Evolutionary conservation across 2,797 vertebrate genomes (phyloP).

Genomic region (Tangara arthus): DNA sequence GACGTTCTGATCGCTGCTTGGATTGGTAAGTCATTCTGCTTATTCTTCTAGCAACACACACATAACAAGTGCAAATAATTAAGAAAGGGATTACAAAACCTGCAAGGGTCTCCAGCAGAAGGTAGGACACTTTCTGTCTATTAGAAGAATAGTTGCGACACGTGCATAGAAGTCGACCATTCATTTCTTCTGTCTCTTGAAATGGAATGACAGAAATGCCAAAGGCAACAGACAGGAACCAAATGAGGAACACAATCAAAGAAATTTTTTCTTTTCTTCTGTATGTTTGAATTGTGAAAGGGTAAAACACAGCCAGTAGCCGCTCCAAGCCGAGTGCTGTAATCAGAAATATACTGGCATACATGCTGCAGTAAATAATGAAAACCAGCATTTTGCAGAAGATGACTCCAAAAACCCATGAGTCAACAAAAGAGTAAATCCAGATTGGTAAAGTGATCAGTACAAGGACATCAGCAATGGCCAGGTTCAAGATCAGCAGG

Average conservation of each 20-base stretch:
- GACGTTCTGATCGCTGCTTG: constrained; percentile 78
- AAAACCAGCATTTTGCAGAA: constrained; percentile 79
- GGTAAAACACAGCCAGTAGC: constrained; percentile 81
- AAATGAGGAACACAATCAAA: constrained; percentile 75
- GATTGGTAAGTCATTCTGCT: constrained; percentile 81
- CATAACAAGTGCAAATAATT: constrained; percentile 81
- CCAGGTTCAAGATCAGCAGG: constrained; percentile 84
- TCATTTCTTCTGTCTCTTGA: constrained; percentile 54
- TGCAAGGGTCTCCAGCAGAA: constrained; percentile 82
- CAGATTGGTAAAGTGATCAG: constrained; percentile 86
- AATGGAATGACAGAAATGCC: constrained; percentile 81
- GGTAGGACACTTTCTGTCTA: constrained; percentile 70
- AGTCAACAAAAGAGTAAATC: constrained; percentile 83
- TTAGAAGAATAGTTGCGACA: constrained; percentile 71
- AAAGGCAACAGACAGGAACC: constrained; percentile 79
- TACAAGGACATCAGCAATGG: constrained; percentile 82
- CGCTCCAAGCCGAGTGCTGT: constrained; percentile 86
- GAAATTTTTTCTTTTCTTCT: constrained; percentile 73
- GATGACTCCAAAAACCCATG: constrained; percentile 81
- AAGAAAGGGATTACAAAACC: constrained; percentile 84
- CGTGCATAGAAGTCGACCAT: constrained; percentile 63
- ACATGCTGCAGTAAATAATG: constrained; percentile 84
- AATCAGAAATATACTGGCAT: constrained; percentile 86
- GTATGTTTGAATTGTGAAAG: constrained; percentile 78
- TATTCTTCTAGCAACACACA: constrained; percentile 81